phyloP scores from a whole-genome alignment of 35 echinoderm and acorn worm species.

The Heliocidaris tuberculata region DNA sequence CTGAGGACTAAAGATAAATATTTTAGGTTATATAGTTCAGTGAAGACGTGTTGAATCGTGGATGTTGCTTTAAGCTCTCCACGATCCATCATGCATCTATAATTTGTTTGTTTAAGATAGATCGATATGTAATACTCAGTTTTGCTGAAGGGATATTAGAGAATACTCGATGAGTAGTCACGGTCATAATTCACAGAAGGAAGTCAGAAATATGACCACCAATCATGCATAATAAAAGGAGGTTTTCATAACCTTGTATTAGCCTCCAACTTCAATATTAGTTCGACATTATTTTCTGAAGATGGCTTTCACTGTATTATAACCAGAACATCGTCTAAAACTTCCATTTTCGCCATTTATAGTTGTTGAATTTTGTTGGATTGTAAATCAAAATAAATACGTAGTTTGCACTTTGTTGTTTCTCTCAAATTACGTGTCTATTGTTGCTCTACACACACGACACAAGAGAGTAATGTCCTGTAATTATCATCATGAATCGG shows the following conservation, averaged over 20 bases:
- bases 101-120: background rate
- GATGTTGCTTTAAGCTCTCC: too few relatives aligned
- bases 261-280: too few relatives aligned
- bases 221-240: background rate
- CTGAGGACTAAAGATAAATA: too few relatives aligned
- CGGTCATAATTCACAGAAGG: background rate
- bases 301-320: too few relatives aligned
- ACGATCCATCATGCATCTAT: background rate
- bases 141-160: background rate
- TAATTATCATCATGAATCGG: background rate
- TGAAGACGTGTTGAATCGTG: too few relatives aligned
- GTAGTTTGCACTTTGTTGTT: background rate
- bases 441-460: background rate
- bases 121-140: background rate
- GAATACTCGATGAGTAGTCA: background rate
- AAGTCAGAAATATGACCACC: background rate
- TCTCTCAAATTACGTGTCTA: background rate
- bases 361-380: too few relatives aligned
- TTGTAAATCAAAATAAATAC: too few relatives aligned
- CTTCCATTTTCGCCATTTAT: too few relatives aligned
- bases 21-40: too few relatives aligned
- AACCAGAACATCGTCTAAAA: too few relatives aligned
- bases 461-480: background rate
- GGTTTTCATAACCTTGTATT: too few relatives aligned
- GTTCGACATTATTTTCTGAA: too few relatives aligned